These are phyloP conservation scores for Malachius bipustulatus DNA, from an alignment of 2,888 invertebrate genomes.

Conservation along the genomic window DNA sequence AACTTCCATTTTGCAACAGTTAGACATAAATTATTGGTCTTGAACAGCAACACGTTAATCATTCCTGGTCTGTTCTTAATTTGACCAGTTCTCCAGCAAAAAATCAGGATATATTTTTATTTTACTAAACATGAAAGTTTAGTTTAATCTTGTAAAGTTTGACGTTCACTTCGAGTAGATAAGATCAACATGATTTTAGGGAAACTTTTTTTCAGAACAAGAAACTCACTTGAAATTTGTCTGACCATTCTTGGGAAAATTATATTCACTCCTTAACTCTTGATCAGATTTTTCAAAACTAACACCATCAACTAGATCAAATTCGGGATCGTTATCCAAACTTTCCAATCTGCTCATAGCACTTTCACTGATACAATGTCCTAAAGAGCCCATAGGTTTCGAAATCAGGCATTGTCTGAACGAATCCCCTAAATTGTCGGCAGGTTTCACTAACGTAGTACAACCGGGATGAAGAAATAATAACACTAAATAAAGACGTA, in stretches of 20 bases:
- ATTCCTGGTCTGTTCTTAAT: no score
- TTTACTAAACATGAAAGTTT: no score
- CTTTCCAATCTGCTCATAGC: constrained; percentile 51
- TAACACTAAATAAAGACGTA: constrained; percentile 4
- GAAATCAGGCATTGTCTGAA: constrained; percentile 40
- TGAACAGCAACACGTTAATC: no score
- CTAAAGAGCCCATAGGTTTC: constrained; percentile 39
- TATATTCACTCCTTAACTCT: constrained; percentile 49
- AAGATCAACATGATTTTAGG: no score
- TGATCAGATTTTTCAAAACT: constrained; percentile 53
- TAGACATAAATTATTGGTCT: no score
- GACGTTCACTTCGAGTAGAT: no score
- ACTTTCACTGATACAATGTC: constrained; percentile 57
- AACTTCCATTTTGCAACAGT: no score
- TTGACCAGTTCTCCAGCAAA: no score
- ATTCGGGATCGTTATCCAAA: constrained; percentile 53
- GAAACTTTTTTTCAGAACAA: no score
- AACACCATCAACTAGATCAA: constrained; percentile 53
- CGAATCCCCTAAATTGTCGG: constrained; percentile 19
- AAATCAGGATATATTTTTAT: no score
- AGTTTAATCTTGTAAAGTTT: no score
- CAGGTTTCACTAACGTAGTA: constrained; percentile 14
- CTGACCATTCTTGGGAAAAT: constrained; percentile 61
- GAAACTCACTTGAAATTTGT: constrained; percentile 59
- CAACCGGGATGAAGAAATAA: constrained; percentile 12